Conservation (phyloP, 2,888 invertebrate genomes). For the Artemia sinica region DNA sequence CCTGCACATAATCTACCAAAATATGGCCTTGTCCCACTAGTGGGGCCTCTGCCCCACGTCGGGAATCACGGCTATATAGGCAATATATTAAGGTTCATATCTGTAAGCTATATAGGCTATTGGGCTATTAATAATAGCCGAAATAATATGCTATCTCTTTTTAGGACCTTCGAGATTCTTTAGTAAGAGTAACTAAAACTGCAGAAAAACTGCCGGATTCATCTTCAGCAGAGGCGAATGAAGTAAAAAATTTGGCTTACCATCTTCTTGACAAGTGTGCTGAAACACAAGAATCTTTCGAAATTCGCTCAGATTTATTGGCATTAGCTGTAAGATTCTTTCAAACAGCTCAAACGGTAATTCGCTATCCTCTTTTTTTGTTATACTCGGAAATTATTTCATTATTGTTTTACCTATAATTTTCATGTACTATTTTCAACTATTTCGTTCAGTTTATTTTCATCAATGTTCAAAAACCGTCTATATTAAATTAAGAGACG, state of each 20-base stretch:
- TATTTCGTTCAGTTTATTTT: too few species aligned
- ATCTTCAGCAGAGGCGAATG: slow-evolving; percentile 50
- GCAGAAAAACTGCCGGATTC: slow-evolving; percentile 54
- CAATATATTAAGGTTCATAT: too few species aligned
- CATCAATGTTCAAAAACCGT: too few species aligned
- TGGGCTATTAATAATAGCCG: too few species aligned
- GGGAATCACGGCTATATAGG: too few species aligned
- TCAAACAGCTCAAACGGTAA: slow-evolving; percentile 46
- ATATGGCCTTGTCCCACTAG: too few species aligned
- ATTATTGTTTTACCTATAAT: too few species aligned
- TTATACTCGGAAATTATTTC: background rate
- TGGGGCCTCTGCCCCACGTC: too few species aligned
- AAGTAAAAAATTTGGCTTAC: slow-evolving; percentile 43
- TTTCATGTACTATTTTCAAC: too few species aligned
- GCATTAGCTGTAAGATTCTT: slow-evolving; percentile 53
- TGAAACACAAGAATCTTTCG: slow-evolving; percentile 51
- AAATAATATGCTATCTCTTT: slow-evolving; percentile 17
- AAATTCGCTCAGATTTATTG: slow-evolving; percentile 48
- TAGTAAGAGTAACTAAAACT: slow-evolving; percentile 54
- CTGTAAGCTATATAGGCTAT: too few species aligned
- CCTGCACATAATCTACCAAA: too few species aligned
- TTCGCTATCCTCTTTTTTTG: slow-evolving; percentile 25
- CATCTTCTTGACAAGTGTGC: slow-evolving; percentile 45
- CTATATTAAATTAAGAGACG: too few species aligned
- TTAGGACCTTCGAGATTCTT: slow-evolving; percentile 50